phyloP scores from a whole-genome alignment of 2,113 vertebrate genomes.

The Tupaia chinensis region DNA sequence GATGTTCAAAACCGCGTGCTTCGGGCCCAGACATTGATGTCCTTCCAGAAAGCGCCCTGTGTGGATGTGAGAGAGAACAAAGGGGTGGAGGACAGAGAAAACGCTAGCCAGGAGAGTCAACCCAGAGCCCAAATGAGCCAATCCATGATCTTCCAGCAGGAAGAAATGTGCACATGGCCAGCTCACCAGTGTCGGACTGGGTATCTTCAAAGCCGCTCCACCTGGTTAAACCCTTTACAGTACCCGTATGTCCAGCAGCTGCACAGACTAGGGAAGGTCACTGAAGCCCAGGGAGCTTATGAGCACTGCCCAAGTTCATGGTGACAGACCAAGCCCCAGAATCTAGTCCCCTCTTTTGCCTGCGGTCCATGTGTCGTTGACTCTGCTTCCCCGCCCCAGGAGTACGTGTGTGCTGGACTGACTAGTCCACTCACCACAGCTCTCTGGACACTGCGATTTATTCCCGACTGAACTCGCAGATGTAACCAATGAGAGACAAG shows the following conservation, averaged over 20 bases:
- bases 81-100: conserved; percentile 29
- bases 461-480: background rate
- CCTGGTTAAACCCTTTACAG: fast-evolving
- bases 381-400: background rate
- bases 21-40: conserved; percentile 69
- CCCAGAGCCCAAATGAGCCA: background rate
- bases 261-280: background rate
- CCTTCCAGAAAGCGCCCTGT: conserved; percentile 68
- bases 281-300: background rate
- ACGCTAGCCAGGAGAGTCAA: background rate
- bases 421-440: background rate
- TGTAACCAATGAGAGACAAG: background rate
- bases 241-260: background rate
- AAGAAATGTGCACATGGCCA: background rate
- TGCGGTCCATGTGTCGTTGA: fast-evolving
- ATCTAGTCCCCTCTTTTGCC: fast-evolving
- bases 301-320: background rate
- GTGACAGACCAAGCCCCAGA: background rate
- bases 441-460: too few relatives aligned
- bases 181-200: background rate
- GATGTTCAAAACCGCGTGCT: conserved; percentile 54
- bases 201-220: background rate
- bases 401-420: background rate
- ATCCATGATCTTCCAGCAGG: background rate
- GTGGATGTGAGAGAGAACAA: conserved; percentile 66